phyloP scores from a whole-genome alignment of 2,113 vertebrate genomes.

The Chaetodon trifascialis region DNA sequence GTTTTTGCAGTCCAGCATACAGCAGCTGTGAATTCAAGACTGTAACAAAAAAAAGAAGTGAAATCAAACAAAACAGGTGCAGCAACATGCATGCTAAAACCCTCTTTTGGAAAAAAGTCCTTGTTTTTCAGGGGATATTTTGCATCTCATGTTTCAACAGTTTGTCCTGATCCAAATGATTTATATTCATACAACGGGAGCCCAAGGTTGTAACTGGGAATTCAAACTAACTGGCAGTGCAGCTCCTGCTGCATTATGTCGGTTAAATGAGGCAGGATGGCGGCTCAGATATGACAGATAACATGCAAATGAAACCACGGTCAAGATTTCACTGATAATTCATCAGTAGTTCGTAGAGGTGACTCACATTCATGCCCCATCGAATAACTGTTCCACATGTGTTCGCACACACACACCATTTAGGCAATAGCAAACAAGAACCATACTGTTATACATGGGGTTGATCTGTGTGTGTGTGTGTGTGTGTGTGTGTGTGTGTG shows the following conservation, averaged over 20 bases:
- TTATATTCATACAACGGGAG: conserved; percentile 16
- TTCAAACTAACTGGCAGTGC: background rate
- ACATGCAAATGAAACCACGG: conserved; percentile 54
- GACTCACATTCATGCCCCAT: background rate
- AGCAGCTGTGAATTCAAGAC: background rate
- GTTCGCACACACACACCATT: conserved; percentile 42
- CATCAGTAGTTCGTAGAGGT: conserved; percentile 7
- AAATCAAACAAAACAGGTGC: background rate
- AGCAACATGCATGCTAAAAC: background rate
- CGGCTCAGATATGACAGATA: conserved; percentile 30
- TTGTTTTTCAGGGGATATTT: conserved; percentile 35
- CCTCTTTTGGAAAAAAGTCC: background rate
- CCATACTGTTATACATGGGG: conserved; percentile 24
- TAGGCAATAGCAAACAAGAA: conserved; percentile 18
- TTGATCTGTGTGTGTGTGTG: conserved; percentile 19
- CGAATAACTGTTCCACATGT: conserved; percentile 48
- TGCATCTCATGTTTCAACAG: conserved; percentile 45
- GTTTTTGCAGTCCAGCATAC: background rate
- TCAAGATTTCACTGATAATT: conserved; percentile 15
- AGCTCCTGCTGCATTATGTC: background rate
- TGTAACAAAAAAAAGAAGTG: background rate
- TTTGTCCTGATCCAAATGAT: conserved; percentile 48
- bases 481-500: conserved; percentile 54
- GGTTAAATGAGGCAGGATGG: conserved; percentile 29
- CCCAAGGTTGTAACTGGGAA: conserved; percentile 60